These are phyloP conservation scores for Cardiocondyla obscurior DNA, from an alignment of 1,140 invertebrate species.

Conservation along the genomic window DNA sequence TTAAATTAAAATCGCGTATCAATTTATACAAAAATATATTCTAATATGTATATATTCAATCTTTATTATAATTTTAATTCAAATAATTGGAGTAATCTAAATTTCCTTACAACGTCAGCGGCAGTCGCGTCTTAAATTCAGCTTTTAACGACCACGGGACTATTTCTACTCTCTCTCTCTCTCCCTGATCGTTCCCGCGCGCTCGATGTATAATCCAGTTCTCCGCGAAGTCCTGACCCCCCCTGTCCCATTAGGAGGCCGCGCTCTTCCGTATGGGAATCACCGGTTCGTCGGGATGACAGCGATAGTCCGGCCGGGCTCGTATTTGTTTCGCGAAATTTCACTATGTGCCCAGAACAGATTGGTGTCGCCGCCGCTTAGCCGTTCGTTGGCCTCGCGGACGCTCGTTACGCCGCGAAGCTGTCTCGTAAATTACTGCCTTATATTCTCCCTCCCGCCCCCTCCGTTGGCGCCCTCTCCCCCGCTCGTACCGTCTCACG, in stretches of 20 bases:
- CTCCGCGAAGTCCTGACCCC: neutral
- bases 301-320: slow-evolving; percentile 55
- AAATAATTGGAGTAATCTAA: neutral
- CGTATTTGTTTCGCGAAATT: slow-evolving; percentile 78
- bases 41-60: neutral
- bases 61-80: neutral
- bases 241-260: slow-evolving; percentile 22
- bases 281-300: slow-evolving; percentile 6
- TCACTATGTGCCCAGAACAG: slow-evolving; percentile 77
- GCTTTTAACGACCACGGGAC: neutral
- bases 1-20: neutral
- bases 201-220: slow-evolving; percentile 31
- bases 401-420: slow-evolving; percentile 78
- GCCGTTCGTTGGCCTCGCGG: slow-evolving; percentile 77
- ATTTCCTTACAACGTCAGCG: neutral
- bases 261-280: slow-evolving; percentile 36
- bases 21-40: neutral
- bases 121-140: slow-evolving; percentile 6
- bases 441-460: slow-evolving; percentile 73
- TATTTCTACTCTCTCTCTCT: slow-evolving; percentile 20
- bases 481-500: slow-evolving; percentile 65
- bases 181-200: neutral
- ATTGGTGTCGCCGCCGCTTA: slow-evolving; percentile 80
- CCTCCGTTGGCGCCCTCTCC: slow-evolving; percentile 53
- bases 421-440: slow-evolving; percentile 81